phyloP scores from a whole-genome alignment of 2,888 invertebrate genomes.

The Philaethria dido region DNA sequence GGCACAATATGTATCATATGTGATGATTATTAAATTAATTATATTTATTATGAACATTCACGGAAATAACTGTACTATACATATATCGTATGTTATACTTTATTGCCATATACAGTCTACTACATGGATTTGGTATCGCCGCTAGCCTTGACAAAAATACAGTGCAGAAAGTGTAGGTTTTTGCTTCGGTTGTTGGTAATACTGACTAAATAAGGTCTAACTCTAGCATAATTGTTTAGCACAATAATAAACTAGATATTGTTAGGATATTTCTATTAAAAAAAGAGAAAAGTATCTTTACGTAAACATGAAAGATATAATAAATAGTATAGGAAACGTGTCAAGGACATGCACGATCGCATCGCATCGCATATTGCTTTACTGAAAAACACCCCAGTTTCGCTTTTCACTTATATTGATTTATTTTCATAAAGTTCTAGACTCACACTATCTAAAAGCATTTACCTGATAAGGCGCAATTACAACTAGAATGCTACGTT shows the following conservation, averaged over 20 bases:
- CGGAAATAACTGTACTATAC: conserved; percentile 9
- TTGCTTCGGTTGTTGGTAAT: neutral
- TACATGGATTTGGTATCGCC: neutral
- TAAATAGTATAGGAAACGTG: conserved; percentile 4
- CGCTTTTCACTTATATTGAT: neutral
- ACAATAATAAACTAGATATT: no score
- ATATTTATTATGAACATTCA: neutral
- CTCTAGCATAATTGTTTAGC: neutral
- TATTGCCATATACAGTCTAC: conserved; percentile 1
- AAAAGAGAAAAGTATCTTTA: neutral
- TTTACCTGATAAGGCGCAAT: conserved; percentile 19
- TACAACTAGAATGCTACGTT: conserved; percentile 20
- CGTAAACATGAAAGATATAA: conserved; percentile 18
- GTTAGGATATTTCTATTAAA: neutral
- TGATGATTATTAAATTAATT: neutral
- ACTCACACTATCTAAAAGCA: conserved; percentile 6
- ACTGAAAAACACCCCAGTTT: conserved; percentile 11
- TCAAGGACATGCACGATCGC: conserved; percentile 23
- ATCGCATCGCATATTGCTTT: conserved; percentile 3
- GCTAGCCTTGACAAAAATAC: conserved; percentile 23
- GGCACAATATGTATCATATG: neutral
- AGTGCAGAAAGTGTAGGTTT: conserved; percentile 14
- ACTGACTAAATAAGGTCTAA: neutral
- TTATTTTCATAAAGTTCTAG: conserved; percentile 11
- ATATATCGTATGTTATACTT: conserved; percentile 1